Evolutionary conservation across 2,888 invertebrate species (phyloP).

Genomic region (Microplitis manilae): DNA sequence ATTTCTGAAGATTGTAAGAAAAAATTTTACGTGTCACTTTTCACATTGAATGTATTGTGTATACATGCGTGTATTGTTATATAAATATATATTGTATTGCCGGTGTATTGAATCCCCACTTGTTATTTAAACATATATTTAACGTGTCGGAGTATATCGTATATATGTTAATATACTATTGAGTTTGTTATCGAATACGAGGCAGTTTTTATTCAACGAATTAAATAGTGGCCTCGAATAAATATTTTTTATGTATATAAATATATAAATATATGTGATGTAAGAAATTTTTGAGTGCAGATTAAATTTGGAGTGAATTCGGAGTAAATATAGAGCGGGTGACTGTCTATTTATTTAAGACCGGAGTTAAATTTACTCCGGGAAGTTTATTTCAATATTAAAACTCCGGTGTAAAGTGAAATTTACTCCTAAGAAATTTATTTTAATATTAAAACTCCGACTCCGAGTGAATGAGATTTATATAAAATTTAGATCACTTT

Average conservation of each 20-base stretch:
- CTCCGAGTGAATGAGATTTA: no score
- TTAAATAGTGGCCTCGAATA: neutral
- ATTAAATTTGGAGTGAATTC: no score
- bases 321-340: no score
- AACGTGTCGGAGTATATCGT: neutral
- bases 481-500: no score
- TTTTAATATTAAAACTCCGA: no score
- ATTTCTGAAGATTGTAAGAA: neutral
- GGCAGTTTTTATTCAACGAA: neutral
- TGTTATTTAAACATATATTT: neutral
- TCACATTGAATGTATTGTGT: neutral
- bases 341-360: no score
- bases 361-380: no score
- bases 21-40: neutral
- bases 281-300: no score
- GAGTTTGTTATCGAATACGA: neutral
- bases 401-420: no score
- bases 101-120: neutral
- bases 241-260: neutral
- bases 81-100: neutral
- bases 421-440: no score
- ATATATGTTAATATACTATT: neutral
- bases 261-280: no score
- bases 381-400: no score
- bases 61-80: neutral